Evolutionary conservation across 2,797 vertebrate genomes (phyloP).

Genomic region (Kryptopterus vitreolus): DNA sequence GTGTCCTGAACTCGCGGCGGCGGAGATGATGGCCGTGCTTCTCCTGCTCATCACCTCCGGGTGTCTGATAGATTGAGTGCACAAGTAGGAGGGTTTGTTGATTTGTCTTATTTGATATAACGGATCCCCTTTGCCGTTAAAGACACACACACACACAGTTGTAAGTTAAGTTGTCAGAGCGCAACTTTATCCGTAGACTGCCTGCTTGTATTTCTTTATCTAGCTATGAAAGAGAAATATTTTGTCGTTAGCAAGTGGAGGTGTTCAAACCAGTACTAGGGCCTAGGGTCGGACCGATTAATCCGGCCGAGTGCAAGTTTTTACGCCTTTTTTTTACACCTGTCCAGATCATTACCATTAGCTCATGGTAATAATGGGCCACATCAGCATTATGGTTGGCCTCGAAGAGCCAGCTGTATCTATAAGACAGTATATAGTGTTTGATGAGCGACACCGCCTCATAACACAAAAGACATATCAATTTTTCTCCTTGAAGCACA

Average conservation of each 20-base stretch:
- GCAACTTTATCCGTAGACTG: background rate
- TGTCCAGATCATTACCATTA: no score
- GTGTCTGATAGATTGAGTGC: constrained; percentile 22
- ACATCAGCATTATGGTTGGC: no score
- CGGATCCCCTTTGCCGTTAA: constrained; percentile 1
- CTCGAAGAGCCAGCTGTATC: no score
- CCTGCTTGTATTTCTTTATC: background rate
- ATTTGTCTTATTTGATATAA: constrained; percentile 3
- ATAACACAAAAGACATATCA: no score
- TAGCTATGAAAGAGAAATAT: background rate
- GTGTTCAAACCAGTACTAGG: background rate
- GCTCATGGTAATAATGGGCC: no score
- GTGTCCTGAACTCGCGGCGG: constrained; percentile 26
- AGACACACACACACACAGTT: background rate
- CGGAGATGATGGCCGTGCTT: constrained; percentile 26
- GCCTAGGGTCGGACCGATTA: no score
- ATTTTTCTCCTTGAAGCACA: no score
- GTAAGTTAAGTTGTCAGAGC: background rate
- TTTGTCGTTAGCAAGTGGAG: background rate
- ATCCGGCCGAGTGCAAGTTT: no score
- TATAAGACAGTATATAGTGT: no score
- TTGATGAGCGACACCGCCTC: no score
- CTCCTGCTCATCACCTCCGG: constrained; percentile 36
- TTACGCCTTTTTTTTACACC: no score
- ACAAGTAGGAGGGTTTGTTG: background rate